Evolutionary conservation across 2,113 vertebrate species (phyloP), one percentile per base, ranked within the genome.

Genomic region (Microcebus tavaratra): DNA sequence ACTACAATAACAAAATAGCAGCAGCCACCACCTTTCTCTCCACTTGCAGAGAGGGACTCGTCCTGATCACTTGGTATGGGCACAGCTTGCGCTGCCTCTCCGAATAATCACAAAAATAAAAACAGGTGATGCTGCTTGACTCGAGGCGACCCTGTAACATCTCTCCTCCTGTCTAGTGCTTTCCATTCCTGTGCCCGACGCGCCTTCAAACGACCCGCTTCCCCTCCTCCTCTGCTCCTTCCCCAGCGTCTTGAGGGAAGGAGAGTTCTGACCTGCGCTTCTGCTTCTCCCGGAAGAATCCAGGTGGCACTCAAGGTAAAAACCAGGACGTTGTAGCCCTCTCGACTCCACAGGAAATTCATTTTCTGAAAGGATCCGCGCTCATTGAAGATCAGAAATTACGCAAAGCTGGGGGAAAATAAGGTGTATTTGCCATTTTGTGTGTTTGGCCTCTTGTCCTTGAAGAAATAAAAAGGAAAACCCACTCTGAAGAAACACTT

Each of bases 11-110:
- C 14, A 18, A 45, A 18, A n/a, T 0, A 5, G 29, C 50, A 29
- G 42, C 7, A 3, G 50, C 2, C 31, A 3, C 0, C n/a, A 14
- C 61, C 39, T 9, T 13, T 1, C 2, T 29, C 7, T 79, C 31
- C 1, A 4, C 57, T 48, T 13, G 55, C 4, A 1, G n/a, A 18
- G 31, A 4, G 0, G 45, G 29, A 34, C 11, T 23, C 12, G 5
- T 5, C 36, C 4, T 12, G 6, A 2, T 48, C 42, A 50, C 27
- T 12, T 0, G 2, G 2, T 4, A 2, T 0, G 79, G 18, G 25
- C 34, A 2, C 50, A 7, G 8, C 31, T 0, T 6, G 9, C 34
- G 50, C 67, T 17, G 7, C 42, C 55, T 9, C 7, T 6, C 78
- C 55, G 6, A 65, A 12, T 17, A 14, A 17, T 15, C 79, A 53